phyloP scores from a whole-genome alignment of 2,797 vertebrate species.

The Paramormyrops hopkinsi region DNA sequence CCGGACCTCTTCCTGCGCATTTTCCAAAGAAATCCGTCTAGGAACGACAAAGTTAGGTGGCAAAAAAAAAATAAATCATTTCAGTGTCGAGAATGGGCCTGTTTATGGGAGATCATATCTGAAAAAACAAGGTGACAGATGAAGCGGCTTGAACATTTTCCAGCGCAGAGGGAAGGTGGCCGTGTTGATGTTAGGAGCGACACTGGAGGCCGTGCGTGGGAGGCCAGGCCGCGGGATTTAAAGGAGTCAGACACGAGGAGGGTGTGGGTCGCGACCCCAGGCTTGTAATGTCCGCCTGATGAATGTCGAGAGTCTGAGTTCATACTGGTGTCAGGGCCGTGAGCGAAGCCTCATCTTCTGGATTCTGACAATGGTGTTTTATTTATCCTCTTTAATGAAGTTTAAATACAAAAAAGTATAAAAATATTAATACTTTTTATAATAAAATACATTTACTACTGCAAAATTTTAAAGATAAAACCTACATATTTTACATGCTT shows the following conservation, averaged over 20 bases:
- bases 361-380: background rate
- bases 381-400: background rate
- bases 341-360: background rate
- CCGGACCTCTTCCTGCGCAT: background rate
- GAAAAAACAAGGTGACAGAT: background rate
- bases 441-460: background rate
- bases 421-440: background rate
- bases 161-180: background rate
- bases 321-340: conserved; percentile 45
- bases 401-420: background rate
- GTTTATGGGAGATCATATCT: background rate
- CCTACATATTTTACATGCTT: background rate
- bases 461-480: background rate
- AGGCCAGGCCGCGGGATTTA: background rate
- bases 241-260: conserved; percentile 34
- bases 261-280: conserved; percentile 52
- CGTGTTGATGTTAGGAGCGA: background rate
- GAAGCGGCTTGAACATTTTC: background rate
- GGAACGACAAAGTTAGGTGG: background rate
- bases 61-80: background rate
- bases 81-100: background rate
- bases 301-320: conserved; percentile 53
- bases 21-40: background rate
- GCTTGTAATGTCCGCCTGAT: conserved; percentile 65
- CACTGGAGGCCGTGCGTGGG: background rate